Evolutionary conservation across 1,140 invertebrate genomes (phyloP).

Genomic region (Drosophila kepulauana): DNA sequence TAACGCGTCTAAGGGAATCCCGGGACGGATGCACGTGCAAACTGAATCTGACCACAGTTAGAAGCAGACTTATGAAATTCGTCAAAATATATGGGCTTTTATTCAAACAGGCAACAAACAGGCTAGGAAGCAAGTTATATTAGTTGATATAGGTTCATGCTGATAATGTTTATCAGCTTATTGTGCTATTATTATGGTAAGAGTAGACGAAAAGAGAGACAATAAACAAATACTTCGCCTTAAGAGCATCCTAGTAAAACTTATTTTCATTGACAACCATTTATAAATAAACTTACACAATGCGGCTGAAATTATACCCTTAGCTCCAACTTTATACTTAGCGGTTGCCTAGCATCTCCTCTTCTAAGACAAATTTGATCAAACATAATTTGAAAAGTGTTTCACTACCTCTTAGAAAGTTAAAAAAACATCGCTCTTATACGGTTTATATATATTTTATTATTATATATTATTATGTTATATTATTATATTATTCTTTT

Average conservation of each 20-base stretch:
- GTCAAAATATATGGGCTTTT: slow-evolving; percentile 39
- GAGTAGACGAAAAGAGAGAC: slow-evolving; percentile 15
- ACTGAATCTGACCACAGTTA: slow-evolving; percentile 19
- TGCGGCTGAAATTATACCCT: too few species aligned
- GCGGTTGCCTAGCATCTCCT: too few species aligned
- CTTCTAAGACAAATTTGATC: too few species aligned
- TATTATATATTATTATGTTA: too few species aligned
- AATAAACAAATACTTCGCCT: neutral
- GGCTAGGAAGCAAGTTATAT: slow-evolving; percentile 9
- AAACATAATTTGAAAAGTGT: too few species aligned
- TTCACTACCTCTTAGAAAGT: too few species aligned
- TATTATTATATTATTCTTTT: too few species aligned
- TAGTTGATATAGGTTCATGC: slow-evolving; percentile 30
- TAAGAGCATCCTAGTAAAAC: slow-evolving; percentile 9
- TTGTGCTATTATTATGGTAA: slow-evolving; percentile 33
- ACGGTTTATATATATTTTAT: too few species aligned
- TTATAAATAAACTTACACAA: neutral
- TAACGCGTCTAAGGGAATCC: neutral
- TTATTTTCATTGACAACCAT: neutral
- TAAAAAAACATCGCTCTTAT: too few species aligned
- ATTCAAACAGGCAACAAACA: slow-evolving; percentile 30
- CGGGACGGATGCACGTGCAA: slow-evolving; percentile 11
- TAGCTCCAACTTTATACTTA: too few species aligned
- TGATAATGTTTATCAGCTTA: slow-evolving; percentile 50
- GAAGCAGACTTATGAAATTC: slow-evolving; percentile 38